Percentiles rank a stretch among this genome's conserved stretches.
These are phyloP conservation scores for Heliconius hermathena DNA, from an alignment of 1,140 invertebrate genomes.

Conservation along the genomic window DNA sequence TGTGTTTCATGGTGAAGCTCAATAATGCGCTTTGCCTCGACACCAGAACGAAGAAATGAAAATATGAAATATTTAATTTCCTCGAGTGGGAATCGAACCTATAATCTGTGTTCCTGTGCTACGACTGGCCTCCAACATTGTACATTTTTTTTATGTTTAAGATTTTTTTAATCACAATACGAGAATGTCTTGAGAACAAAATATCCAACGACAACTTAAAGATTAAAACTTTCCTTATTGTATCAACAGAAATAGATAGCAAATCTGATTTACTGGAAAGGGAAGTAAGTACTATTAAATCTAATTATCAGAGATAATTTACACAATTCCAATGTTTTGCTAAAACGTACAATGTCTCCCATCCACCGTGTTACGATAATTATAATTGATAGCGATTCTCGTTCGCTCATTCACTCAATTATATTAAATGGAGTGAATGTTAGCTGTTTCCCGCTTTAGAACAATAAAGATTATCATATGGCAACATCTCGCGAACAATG, in stretches of 20 bases:
- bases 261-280: constrained; percentile 11
- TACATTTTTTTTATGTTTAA: background rate
- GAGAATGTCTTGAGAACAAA: background rate
- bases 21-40: no score
- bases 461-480: constrained; percentile 77
- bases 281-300: constrained; percentile 29
- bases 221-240: constrained; percentile 8
- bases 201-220: background rate
- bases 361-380: constrained; percentile 53
- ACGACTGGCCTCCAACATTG: background rate
- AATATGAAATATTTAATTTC: no score
- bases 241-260: background rate
- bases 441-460: constrained; percentile 73
- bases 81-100: no score
- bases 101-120: no score
- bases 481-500: constrained; percentile 75
- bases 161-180: background rate
- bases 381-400: constrained; percentile 77
- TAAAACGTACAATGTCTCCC: constrained; percentile 39
- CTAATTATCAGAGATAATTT: constrained; percentile 38
- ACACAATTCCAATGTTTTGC: constrained; percentile 39
- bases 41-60: no score
- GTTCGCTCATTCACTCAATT: constrained; percentile 75
- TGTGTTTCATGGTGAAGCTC: no score
- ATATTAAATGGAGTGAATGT: constrained; percentile 78